Evolutionary conservation across 1,140 invertebrate genomes (phyloP), one percentile per base, ranked within the genome.

Genomic region (Battus philenor): DNA sequence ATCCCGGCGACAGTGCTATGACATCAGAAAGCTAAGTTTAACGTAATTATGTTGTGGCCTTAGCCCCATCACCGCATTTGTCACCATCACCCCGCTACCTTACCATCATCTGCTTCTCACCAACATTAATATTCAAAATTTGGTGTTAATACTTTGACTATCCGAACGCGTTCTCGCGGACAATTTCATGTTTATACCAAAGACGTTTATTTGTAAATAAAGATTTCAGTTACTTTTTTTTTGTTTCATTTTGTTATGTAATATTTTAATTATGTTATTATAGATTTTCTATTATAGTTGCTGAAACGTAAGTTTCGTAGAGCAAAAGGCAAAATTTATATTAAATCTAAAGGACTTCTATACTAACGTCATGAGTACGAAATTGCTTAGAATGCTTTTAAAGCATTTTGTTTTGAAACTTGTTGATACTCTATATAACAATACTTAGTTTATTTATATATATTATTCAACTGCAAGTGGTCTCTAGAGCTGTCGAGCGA

Each of bases 61-160:
- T 74, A 74, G 66, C 62, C 54, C 68, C 63, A 77, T 74, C 54
- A 54, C 65, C 64, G 57, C 68, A 71, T 59, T 64, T 55, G 59
- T 70, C 73, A 74, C 64, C 38, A 44, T 69, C 78, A 79, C 58
- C n/a, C 59, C 62, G 77, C 80, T 84, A 81, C 75, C 74, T 80
- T 77, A 79, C 74, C 67, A 64, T 72, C 67, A 78, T 76, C 60
- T 41, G 80, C 80, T 84, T 84, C 54, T 76, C 77, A 80, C 68
- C 53, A 59, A 45, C 59, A 57, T 44, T 48, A 32, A 45, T 24
- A 39, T 44, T 41, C 47, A 54, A 54, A 27, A 27, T 26, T 41
- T 26, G 36, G 20, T 10, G 15, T 47, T 47, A 54, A 50, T 44
- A 44, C 39, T 59, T 59, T 39, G 53, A 50, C 49, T 41, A 24